These are phyloP conservation scores for Dinomys branickii DNA, from an alignment of 2,113 vertebrate species.

Conservation along the genomic window DNA sequence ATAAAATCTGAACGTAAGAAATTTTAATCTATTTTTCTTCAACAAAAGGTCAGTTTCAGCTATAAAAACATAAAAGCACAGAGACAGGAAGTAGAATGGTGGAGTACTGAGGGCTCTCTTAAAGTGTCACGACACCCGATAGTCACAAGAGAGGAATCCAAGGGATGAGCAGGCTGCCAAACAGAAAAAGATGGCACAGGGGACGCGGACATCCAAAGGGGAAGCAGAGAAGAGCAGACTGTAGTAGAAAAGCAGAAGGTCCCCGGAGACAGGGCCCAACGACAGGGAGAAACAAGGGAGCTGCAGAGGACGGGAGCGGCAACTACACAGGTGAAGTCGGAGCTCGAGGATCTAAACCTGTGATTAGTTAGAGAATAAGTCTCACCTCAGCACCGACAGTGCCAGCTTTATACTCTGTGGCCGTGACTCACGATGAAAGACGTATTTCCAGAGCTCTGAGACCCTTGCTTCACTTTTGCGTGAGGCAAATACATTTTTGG, in stretches of 20 bases:
- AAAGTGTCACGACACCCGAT: background rate
- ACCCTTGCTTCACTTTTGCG: background rate
- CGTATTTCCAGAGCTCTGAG: slow-evolving; percentile 7
- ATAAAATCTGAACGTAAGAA: background rate
- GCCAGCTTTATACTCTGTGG: background rate
- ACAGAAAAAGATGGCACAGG: background rate
- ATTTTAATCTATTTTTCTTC: slow-evolving; percentile 11
- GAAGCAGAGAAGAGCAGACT: background rate
- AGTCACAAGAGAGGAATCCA: slow-evolving; percentile 15
- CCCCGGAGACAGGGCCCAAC: background rate
- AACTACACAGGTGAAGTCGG: background rate
- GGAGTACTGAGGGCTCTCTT: background rate
- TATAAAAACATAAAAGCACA: slow-evolving; percentile 8
- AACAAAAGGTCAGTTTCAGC: slow-evolving; percentile 41
- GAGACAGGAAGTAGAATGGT: background rate
- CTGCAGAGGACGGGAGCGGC: background rate
- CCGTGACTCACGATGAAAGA: background rate
- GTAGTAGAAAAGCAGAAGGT: background rate
- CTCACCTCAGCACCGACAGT: background rate
- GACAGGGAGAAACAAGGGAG: background rate
- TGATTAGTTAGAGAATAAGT: background rate
- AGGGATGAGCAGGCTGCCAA: background rate
- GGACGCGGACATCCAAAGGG: background rate
- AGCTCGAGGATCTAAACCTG: background rate
- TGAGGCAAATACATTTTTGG: slow-evolving; percentile 31